Evolutionary conservation across 2,113 vertebrate species (phyloP).

Genomic region (Nycticorax nycticorax): DNA sequence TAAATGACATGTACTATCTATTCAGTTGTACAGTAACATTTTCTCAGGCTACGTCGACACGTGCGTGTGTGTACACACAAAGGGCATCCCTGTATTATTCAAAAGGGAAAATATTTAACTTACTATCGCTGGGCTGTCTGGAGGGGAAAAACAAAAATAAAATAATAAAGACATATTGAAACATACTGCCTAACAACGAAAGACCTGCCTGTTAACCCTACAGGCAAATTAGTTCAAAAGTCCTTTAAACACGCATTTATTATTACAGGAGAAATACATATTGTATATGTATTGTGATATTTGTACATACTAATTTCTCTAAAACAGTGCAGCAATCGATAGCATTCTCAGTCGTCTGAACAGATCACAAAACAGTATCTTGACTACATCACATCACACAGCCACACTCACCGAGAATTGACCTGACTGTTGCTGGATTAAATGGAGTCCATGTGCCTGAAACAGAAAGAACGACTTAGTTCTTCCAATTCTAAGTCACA

Average conservation of each 20-base stretch:
- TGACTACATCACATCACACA: not conserved
- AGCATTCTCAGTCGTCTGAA: not conserved
- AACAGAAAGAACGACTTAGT: slow-evolving; percentile 52
- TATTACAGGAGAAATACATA: not conserved
- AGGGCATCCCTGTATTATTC: not conserved
- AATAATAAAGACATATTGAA: not conserved
- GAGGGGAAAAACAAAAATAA: not conserved
- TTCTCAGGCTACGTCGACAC: not conserved
- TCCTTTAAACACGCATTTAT: not conserved
- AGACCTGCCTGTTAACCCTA: not conserved
- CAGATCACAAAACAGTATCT: not conserved
- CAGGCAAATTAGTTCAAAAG: not conserved
- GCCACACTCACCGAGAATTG: slow-evolving; percentile 90
- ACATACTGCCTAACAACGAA: not conserved
- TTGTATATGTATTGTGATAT: not conserved
- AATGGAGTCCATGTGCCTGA: slow-evolving; percentile 98
- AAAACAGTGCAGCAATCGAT: not conserved
- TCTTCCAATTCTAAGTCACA: not conserved
- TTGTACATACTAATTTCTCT: not conserved
- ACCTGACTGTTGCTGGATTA: slow-evolving; percentile 94
- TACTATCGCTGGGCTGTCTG: not conserved
- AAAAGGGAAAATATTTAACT: not conserved
- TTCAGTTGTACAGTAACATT: not conserved
- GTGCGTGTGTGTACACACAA: accelerated
- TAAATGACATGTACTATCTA: not conserved